Evolutionary conservation across 2,888 invertebrate genomes (phyloP), one percentile per base, ranked within the genome.

Genomic region (Volucella zonaria): DNA sequence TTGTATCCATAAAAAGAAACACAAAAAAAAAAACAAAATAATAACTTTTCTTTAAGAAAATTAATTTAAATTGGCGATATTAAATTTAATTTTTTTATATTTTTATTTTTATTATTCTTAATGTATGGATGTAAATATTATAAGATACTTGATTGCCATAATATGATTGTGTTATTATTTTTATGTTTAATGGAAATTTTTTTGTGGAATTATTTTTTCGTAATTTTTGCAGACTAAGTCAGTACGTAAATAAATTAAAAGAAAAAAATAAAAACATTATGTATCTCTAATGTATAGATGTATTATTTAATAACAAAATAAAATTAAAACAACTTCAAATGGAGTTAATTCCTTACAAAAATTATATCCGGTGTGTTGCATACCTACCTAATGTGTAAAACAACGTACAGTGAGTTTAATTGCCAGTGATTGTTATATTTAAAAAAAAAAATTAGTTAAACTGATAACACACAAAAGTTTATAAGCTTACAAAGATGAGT

Each of bases 321-420:
- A 42, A 80, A 51, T 45, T 71, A 45, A 59, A 56, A 66, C 52
- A 56, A 42, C 31, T 31, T 70, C 78, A 73, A 54, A 45, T 15
- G 40, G 67, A 66, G 80, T 49, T 45, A 77, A 85, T 68, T 70
- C 68, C 56, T 75, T 68, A 51, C 58, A 76, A 49, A 8, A 6
- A 6, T 4, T 31, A 6, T 31, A 66, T 51, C 59, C 68, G 89
- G 89, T 90, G 88, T 90, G 90, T 82, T 88, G 89, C 90, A 90
- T 89, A 88, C 90, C 88, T 89, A 88, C 90, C 88, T 86, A 86
- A 71, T 88, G 62, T 31, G 31, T 56, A 51, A 64, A 85, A 85
- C 76, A 77, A 80, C 75, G 76, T 81, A 80, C 85, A 85, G 81
- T 85, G 85, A 85, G 76, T 85, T 85, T 51, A 58, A 76, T 85